These are phyloP conservation scores for Abrostola triplasia DNA, from an alignment of 2,888 invertebrate species.

Conservation along the genomic window DNA sequence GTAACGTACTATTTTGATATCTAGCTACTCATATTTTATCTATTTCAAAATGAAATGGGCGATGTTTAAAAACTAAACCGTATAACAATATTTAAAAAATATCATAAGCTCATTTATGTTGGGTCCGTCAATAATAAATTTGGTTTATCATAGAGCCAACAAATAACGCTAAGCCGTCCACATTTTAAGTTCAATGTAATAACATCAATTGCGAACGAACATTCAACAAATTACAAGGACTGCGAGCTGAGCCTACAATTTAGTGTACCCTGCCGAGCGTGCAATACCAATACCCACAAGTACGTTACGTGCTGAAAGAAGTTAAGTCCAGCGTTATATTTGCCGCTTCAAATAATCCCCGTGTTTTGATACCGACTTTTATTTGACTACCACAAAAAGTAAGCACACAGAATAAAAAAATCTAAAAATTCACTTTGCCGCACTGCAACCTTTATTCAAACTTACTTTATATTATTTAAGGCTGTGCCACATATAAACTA, in stretches of 20 bases:
- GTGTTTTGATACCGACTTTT: slow-evolving; percentile 24
- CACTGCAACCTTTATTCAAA: not conserved
- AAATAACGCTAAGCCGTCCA: slow-evolving; percentile 32
- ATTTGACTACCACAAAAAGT: slow-evolving; percentile 15
- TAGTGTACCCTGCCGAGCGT: slow-evolving; percentile 51
- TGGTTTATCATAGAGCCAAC: slow-evolving; percentile 43
- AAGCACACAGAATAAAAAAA: slow-evolving; percentile 12
- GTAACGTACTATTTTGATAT: too few relatives aligned
- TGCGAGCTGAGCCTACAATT: slow-evolving; percentile 59
- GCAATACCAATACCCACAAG: slow-evolving; percentile 60
- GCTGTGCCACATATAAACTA: slow-evolving; percentile 15
- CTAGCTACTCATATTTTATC: too few relatives aligned
- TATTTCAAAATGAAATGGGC: not conserved
- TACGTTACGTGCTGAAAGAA: slow-evolving; percentile 61
- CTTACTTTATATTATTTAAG: slow-evolving; percentile 10
- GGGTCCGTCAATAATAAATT: slow-evolving; percentile 15
- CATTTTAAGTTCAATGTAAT: slow-evolving; percentile 53
- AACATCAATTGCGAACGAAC: slow-evolving; percentile 49
- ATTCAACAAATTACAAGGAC: slow-evolving; percentile 54
- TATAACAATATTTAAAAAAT: slow-evolving; percentile 8
- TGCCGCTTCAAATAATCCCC: slow-evolving; percentile 43
- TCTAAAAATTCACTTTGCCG: not conserved
- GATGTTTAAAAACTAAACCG: not conserved
- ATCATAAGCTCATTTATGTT: slow-evolving; percentile 11
- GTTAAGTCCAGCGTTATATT: slow-evolving; percentile 56